phyloP scores from a whole-genome alignment of 1,140 invertebrate genomes.

The Temnothorax nylanderi region DNA sequence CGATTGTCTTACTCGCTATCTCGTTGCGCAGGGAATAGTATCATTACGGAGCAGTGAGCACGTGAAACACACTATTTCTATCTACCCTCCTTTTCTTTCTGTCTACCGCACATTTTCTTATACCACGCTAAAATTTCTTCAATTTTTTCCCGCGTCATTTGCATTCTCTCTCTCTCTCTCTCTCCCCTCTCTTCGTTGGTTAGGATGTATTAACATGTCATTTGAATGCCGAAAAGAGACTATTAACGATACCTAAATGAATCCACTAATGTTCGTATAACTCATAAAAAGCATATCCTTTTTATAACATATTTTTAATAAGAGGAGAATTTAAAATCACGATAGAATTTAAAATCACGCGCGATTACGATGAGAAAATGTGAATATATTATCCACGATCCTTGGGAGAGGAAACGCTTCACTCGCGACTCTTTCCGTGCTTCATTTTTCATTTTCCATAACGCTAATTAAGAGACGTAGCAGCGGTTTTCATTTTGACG shows the following conservation, averaged over 20 bases:
- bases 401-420: not conserved
- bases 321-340: no score
- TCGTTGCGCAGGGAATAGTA: slow-evolving; percentile 5
- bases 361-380: not conserved
- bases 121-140: not conserved
- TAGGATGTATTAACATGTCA: not conserved
- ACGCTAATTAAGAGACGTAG: slow-evolving; percentile 12
- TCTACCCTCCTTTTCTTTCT: not conserved
- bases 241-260: not conserved
- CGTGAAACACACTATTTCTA: not conserved
- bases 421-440: not conserved
- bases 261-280: not conserved
- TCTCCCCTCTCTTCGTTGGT: not conserved
- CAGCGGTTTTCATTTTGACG: slow-evolving; percentile 9
- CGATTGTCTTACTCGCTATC: slow-evolving; percentile 6
- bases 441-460: slow-evolving; percentile 20
- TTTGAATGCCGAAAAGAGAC: not conserved
- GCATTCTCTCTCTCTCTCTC: not conserved
- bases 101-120: not conserved
- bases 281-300: not conserved
- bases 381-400: not conserved
- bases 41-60: not conserved
- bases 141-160: not conserved
- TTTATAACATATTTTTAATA: no score
- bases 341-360: not conserved